Base-by-base conservation (phyloP, 2,797 vertebrate genomes). In the Darevskia mixta region DNA sequence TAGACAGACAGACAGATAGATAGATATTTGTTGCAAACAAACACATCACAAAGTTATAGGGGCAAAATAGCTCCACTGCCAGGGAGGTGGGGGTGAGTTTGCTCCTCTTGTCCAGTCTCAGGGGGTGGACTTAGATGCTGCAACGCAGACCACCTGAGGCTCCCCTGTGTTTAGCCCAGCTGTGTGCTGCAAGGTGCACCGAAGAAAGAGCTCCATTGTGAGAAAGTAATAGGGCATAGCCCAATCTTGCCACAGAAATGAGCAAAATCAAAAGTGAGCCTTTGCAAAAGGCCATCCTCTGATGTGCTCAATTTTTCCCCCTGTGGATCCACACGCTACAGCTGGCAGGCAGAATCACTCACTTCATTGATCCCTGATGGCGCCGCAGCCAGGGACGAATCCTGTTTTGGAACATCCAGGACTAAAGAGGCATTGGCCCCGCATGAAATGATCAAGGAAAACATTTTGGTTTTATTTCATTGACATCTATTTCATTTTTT, bases 251-350 rank as follows among this genome's bases (percentile, higher is more conserved):
- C 87, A 92, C 90, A 82, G 93, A 94, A 94, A 94, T 85, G 90
- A 93, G 92, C 91, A 95, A 93, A 64, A 93, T 95, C 94, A 95
- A 94, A 95, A 95, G 92, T 88, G 93, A 85, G 38, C 88, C 41
- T 81, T 90, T 87, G 83, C 82, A 94, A 93, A 93, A 94, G 94
- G 93, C 91, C 93, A 73, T 82, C 92, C 92, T 94, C 93, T 94
- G 93, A 95, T 93, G 93, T 92, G 67, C 90, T 94, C 91, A 0
- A 89, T 82, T 93, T 94, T 55, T 55, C 49, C 49, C 49, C 80
- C 93, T 93, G 87, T 82, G 80, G 82, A 87, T 91, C 20, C 87
- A 82, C 20, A 2, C 75, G 85, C 80, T 85, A 91, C 67, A 92
- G 76, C 93, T 90, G 92, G 87, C 91, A 91, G 89, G 20, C 87